Base-by-base conservation (phyloP, 1,140 invertebrate species). In the Armadillidium nasatum region DNA sequence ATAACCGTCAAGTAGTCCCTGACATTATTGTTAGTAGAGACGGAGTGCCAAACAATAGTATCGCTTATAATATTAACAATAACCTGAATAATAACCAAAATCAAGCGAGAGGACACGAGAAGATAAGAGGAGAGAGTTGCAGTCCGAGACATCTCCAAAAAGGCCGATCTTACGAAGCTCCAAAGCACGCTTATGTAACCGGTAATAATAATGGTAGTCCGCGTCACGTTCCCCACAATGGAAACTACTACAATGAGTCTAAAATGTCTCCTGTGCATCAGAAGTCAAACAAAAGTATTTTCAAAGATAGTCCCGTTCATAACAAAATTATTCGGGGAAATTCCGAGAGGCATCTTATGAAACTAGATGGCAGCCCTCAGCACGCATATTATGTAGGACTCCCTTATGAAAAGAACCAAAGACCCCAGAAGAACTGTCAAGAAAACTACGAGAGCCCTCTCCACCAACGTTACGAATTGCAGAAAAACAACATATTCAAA, bases 51-150 rank as follows among this genome's bases (percentile, higher is more conserved):
- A 60, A 60, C 19, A 13, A 60, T 60, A 60, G 50, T 60, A 60
- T 60, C 19, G 50, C 50, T 60, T 60, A 60, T 60, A 60, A 60
- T 60, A 60, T 60, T 19, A 60, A 60, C 50, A 60, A 19, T 19
- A 60, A 60, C 7, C 19, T 60, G 11, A 60, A 60, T 60, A 60
- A 60, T 60, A 60, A 60, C 50, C 50, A 60, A 60, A 60, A 60
- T 19, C 11, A 19, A 7, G 50, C 19, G 7, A 19, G 50, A 60
- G 11, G 1, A 60, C 50, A 13, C 50, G 50, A 60, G 7, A 60
- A 19, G 19, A 19, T 3, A 15, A 19, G 50, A 19, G 50, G 11
- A 19, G 50, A 60, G 7, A 19, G 19, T 7, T 13, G 11, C 50
- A 60, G 50, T 19, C 50, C 50, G 2, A 60, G 50, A 60, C 50